These are phyloP conservation scores for Hestina assimilis DNA, from an alignment of 1,140 invertebrate genomes.

Conservation along the genomic window DNA sequence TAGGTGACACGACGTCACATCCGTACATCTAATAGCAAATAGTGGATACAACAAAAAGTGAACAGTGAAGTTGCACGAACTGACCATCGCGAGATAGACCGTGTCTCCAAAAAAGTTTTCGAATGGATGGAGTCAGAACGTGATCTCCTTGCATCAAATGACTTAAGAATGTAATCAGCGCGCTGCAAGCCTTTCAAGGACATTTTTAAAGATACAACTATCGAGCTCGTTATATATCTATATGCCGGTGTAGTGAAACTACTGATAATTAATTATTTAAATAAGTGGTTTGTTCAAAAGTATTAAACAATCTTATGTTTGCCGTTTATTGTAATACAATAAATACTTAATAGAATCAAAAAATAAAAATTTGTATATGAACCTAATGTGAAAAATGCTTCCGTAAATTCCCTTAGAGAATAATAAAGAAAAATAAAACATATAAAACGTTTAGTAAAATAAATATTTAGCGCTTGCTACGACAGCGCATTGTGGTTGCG, in stretches of 20 bases:
- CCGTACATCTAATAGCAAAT: conserved; percentile 47
- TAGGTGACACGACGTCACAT: conserved; percentile 48
- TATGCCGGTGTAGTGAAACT: conserved; percentile 42
- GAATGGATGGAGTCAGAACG: conserved; percentile 53
- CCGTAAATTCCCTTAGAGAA: too few relatives aligned
- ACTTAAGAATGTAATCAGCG: conserved; percentile 63
- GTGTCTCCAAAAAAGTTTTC: conserved; percentile 51
- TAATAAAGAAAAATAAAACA: too few relatives aligned
- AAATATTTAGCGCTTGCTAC: conserved; percentile 59
- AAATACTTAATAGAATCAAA: too few relatives aligned
- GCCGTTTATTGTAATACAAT: too few relatives aligned
- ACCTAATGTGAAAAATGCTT: too few relatives aligned
- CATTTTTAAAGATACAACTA: conserved; percentile 50
- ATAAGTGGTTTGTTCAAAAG: not conserved
- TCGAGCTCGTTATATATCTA: conserved; percentile 36
- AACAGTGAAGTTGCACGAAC: conserved; percentile 66
- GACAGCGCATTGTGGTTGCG: conserved; percentile 51
- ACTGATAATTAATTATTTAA: conserved; percentile 19
- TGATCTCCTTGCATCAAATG: conserved; percentile 59
- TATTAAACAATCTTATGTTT: not conserved
- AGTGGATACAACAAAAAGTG: conserved; percentile 65
- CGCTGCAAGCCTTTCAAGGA: conserved; percentile 63
- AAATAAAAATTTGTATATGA: too few relatives aligned
- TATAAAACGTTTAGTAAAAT: conserved; percentile 25
- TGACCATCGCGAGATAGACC: conserved; percentile 58